Conservation (phyloP, 2,888 invertebrate genomes). For the Latheticus oryzae region DNA sequence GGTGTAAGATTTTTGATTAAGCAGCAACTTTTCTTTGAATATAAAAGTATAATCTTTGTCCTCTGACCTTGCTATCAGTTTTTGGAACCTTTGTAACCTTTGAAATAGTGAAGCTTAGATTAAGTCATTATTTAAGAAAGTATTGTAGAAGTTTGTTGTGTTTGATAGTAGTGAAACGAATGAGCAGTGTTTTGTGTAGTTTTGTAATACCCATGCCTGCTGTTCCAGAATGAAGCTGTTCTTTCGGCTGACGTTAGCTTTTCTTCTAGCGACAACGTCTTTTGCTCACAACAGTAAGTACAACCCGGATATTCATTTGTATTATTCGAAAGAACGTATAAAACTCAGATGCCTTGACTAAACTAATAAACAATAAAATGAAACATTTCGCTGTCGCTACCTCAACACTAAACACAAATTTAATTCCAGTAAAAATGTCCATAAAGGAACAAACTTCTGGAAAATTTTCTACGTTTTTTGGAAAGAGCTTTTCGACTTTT, state of each 20-base stretch:
- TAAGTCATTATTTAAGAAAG: constrained; percentile 37
- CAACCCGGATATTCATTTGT: constrained; percentile 44
- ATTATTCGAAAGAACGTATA: constrained; percentile 44
- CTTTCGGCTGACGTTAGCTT: constrained; percentile 44
- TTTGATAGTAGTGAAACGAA: constrained; percentile 14
- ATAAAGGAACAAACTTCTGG: constrained; percentile 41
- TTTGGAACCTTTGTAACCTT: constrained; percentile 53
- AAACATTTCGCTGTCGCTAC: constrained; percentile 48
- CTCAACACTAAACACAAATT: constrained; percentile 47
- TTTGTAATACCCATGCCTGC: constrained; percentile 42
- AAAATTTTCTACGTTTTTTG: constrained; percentile 24
- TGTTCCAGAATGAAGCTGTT: constrained; percentile 46
- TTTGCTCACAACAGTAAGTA: constrained; percentile 50
- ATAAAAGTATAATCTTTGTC: constrained; percentile 46
- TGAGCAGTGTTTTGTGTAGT: constrained; percentile 37
- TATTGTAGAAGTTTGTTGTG: constrained; percentile 20
- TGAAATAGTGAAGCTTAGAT: constrained; percentile 49
- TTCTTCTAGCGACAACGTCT: constrained; percentile 44
- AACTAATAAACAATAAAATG: constrained; percentile 50
- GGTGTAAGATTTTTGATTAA: constrained; percentile 8
- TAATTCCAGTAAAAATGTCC: constrained; percentile 47
- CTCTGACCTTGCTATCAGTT: constrained; percentile 54
- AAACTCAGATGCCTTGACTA: constrained; percentile 44
- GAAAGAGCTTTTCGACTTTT: constrained; percentile 28
- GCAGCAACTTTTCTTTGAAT: constrained; percentile 11